Evolutionary conservation across 2,888 invertebrate genomes (phyloP), one percentile per base, ranked within the genome.

Genomic region (Marronus borbonicus): DNA sequence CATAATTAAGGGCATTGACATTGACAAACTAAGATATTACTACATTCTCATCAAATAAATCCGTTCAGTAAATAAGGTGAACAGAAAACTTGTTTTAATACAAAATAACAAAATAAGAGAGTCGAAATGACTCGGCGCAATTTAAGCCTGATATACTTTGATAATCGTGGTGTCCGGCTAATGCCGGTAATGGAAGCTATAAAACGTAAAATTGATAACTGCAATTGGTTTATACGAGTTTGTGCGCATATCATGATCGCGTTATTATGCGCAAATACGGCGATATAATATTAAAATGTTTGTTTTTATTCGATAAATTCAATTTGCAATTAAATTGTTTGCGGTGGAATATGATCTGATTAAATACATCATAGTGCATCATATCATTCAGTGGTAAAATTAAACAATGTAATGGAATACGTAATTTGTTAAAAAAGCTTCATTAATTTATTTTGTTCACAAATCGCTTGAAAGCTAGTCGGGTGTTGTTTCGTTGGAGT

Each of bases 321-420:
- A 62, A 62, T 62, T 62, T 36, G 31, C 62, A 62, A 62, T 62
- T 31, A 31, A 62, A 31, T 14, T 62, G 36, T 62, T 62, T 62
- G 12, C 62, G 12, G 62, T 58, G 12, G 36, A 10, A 62, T 62
- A 31, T 62, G 8, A 62, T 24, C 62, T 62, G 28, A 12, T 31
- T 24, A 12, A 62, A 24, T 28, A 14, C 14, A 62, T 24, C 4
- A 14, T 31, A 28, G n/a, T 3, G 5, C 4, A 24, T 62, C 3
- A 14, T 5, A 3, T 12, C 12, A n/a, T 28, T 28, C 28, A 8
- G 5, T 44, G 8, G 31, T 44, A 12, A 31, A 62, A 62, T 62
- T 28, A 62, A 31, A 31, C 62, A 31, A 62, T 62, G 62, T 62
- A 31, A 62, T 31, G 31, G 31, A 62, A 28, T 62, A 62, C 12